Base-by-base conservation (phyloP, 2,113 vertebrate genomes). In the Phocoena phocoena region DNA sequence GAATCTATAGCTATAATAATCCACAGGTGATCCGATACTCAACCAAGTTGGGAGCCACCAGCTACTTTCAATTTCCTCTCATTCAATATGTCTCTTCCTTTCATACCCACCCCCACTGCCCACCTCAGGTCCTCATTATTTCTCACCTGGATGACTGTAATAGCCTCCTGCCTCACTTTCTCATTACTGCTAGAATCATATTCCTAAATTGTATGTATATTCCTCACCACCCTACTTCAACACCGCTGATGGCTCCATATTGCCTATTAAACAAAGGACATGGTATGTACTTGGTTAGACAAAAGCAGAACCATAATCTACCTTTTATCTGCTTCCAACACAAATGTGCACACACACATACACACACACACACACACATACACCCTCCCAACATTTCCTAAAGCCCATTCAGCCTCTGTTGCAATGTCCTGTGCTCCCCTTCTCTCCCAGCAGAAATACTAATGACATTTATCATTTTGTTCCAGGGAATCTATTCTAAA, bases 401-500 rank as follows among this genome's bases (percentile, higher is more conserved):
- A 74, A 68, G 33, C 4, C 38, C 67, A 28, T 91, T 55, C 50
- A 65, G 5, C 76, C 53, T 81, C 84, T 80, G 7, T 84, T 47
- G n/a, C 47, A 74, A 73, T 36, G 3, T 13, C 28, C 47, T 38
- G 2, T 6, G 41, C 5, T 5, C 25, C 41, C 10, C 3, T 77
- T 50, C 86, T 67, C 12, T 85, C 7, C n/a, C 12, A 23, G 58
- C 8, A n/a, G 8, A 94, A 90, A 36, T 77, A 33, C 8, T 41
- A 63, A 95, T 33, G 53, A 11, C 50, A 84, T 36, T 31, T 28
- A 71, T 21, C 26, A 38, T 55, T 90, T 92, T 26, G 26, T 90
- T 67, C 44, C 91, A 90, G 38, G 26, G 26, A 95, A 87, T 36
- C 73, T 87, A 18, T 71, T 87, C 70, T 33, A 92, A 68, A 91